Base-by-base conservation (phyloP, 1,140 invertebrate genomes). In the Apis laboriosa region DNA sequence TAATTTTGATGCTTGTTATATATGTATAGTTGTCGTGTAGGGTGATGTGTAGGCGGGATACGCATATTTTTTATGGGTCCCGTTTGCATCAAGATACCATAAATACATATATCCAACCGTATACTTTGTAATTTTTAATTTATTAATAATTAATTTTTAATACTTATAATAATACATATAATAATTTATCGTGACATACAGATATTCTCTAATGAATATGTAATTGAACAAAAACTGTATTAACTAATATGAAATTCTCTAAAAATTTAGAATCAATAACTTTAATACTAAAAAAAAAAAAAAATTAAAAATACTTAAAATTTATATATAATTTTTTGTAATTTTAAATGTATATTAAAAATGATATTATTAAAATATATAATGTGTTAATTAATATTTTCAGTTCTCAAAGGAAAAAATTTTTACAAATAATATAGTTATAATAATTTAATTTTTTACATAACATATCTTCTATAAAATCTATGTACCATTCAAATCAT, bases 21-120 rank as follows among this genome's bases (percentile, higher is more conserved):
- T 43, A 43, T 34, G 4, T 43, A 43, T 70, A 68, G 64, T 49
- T 68, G 72, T 68, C 56, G 70, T 75, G 83, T 86, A 75, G 43
- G 60, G 60, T 51, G 70, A 78, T 84, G 53, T 9, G 58, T 67
- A 24, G 60, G 67, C 56, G 84, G 84, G 73, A 60, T 61, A 67
- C 66, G 56, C 77, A 55, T 66, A 64, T 58, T 70, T 78, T 55
- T 78, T 21, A 78, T 21, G 63, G 55, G 53, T 68, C 15, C 8
- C 53, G 9, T n/a, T 70, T 49, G 66, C 66, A 55, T 70, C 43
- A 19, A 77, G 19, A 13, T 28, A n/a, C 3, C 13, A 34, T 34
- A 17, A 24, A 17, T 51, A 53, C 17, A 12, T 73, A 21, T 34
- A 12, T n/a, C 1, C 1, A 4, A 19, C 28, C 15, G 5, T 28